Conservation (phyloP, 2,888 invertebrate genomes). For the Scaptomyza tumidula region DNA sequence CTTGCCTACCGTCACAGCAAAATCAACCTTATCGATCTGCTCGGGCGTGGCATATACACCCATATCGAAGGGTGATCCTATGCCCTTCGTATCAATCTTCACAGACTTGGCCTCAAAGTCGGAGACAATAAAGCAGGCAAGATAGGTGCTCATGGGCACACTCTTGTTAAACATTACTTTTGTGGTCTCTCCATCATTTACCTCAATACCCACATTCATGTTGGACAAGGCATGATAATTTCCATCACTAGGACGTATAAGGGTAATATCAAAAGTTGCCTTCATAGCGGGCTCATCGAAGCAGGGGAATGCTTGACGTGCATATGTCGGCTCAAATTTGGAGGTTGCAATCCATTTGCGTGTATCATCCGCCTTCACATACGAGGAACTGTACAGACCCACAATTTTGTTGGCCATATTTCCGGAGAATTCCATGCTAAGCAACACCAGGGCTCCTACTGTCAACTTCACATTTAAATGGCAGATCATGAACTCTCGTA, state of each 20-base stretch:
- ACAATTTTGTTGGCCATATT: slow-evolving; percentile 89
- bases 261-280: slow-evolving; percentile 91
- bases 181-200: slow-evolving; percentile 85
- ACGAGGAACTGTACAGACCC: slow-evolving; percentile 90
- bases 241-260: slow-evolving; percentile 89
- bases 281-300: slow-evolving; percentile 97
- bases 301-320: slow-evolving; percentile 96
- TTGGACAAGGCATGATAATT: slow-evolving; percentile 92
- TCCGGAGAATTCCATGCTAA: slow-evolving; percentile 86
- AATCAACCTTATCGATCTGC: slow-evolving; percentile 90
- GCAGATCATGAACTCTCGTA: slow-evolving; percentile 79
- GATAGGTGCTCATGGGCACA: slow-evolving; percentile 97
- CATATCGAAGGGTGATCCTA: slow-evolving; percentile 88
- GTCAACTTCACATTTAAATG: slow-evolving; percentile 65
- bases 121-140: slow-evolving; percentile 95
- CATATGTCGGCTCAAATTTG: slow-evolving; percentile 97
- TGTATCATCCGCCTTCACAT: slow-evolving; percentile 84
- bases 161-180: slow-evolving; percentile 91
- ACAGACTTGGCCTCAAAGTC: slow-evolving; percentile 89
- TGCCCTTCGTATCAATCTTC: slow-evolving; percentile 85
- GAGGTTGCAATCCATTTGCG: slow-evolving; percentile 90
- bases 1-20: slow-evolving; percentile 90
- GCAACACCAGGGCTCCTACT: slow-evolving; percentile 23
- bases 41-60: slow-evolving; percentile 91
- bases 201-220: slow-evolving; percentile 87